Evolutionary conservation across 1,140 invertebrate species (phyloP), one percentile per base, ranked within the genome.

Genomic region (Cyrtorhinus lividipennis): DNA sequence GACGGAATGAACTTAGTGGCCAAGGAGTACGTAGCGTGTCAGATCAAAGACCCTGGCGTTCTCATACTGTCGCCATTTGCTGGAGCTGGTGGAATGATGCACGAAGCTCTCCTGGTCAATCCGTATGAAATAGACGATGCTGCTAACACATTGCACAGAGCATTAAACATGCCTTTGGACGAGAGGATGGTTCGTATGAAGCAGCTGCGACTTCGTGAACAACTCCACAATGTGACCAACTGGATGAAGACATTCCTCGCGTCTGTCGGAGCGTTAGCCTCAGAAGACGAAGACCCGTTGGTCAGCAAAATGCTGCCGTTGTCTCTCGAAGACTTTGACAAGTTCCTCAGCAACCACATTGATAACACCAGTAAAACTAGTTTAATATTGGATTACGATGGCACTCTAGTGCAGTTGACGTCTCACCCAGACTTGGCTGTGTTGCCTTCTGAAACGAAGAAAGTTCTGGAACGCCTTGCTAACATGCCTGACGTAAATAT

Each of bases 1-100:
- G 91, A 94, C 71, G 91, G 91, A 26, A 95, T 95, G 91, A 95
- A 95, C 75, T 77, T 95, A 48, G 90, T 94, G 0, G 90, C 90
- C 2, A 94, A 95, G 73, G 91, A 95, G 73, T 94, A 92, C 69
- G 90, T 93, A 1, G 90, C 90, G 8, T 93, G 90, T 71, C 90
- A 93, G 74, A 92, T 92, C 3, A 90, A 90, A 66, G 82, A 82
- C 12, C 83, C 87, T 0, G 91, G 91, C 13, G 91, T 95, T 0
- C 73, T 95, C 2, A 88, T 95, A 46, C 82, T 95, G 1, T 92
- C 89, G 1, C 90, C 89, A 0, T 93, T 95, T 73, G 90, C 90
- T 62, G 90, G 90, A 5, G 90, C 90, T 13, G 88, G 88, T 1
- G 88, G 90, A 72, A 91, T 88, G 79, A 92, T 92, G 89, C 88